Evolutionary conservation across 2,113 vertebrate genomes (phyloP), one percentile per base, ranked within the genome.

Genomic region (Verasper variegatus): DNA sequence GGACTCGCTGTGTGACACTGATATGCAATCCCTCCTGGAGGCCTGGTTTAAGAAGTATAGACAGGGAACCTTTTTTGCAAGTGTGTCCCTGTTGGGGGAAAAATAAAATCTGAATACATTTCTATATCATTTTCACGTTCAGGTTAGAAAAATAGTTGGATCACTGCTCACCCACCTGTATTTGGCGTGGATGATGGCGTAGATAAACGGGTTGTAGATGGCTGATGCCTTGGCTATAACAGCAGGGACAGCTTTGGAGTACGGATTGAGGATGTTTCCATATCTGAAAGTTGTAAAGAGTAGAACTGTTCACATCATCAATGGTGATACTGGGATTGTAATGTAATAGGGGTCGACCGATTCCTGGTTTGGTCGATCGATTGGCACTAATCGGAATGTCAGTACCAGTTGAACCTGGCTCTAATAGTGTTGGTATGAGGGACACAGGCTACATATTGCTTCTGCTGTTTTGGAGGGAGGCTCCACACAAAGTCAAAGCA

Each of bases 191-290:
- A 94, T 95, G 85, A 99, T 97, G 82, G 97, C 96, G 0, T 98
- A 99, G 84, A 99, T 96, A 61, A 98, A 96, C 63, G 97, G 97
- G 86, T 98, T 99, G 86, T 99, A 96, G 84, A 98, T 98, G 76
- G 96, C 95, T 23, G 97, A 98, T 58, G 97, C 96, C 91, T 99
- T 99, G 88, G 97, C 97, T 56, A 97, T 98, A 78, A 98, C 94
- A 31, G 97, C 97, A 37, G 97, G 97, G 71, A 99, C 94, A 0
- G 96, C 95, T 82, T 95, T 97, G 89, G 94, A 94, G 80, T 96
- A 96, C 1, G 97, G 97, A 12, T 95, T 97, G 62, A 99, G 93
- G 59, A 95, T 3, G 0, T 94, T 93, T 17, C 94, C 93, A 3
- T 99, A 97, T 86, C 97, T 99, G 88, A 74, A 92, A 83, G 17